These are phyloP conservation scores for Bombus sylvicola DNA, from an alignment of 1,140 invertebrate genomes.

Conservation along the genomic window DNA sequence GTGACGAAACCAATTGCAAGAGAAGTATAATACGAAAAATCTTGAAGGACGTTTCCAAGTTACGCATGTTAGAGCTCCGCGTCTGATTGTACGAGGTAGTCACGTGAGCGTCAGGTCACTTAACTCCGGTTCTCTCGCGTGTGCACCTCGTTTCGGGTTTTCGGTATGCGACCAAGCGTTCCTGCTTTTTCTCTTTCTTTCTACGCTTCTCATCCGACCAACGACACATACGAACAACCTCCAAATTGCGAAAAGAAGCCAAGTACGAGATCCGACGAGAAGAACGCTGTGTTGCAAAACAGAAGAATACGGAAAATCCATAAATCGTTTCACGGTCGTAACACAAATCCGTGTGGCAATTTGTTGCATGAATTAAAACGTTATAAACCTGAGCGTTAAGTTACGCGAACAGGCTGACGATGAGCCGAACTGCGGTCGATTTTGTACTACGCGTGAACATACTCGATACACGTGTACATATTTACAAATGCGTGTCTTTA, in stretches of 20 bases:
- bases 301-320: no score
- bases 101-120: conserved; percentile 63
- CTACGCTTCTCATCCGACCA: neutral
- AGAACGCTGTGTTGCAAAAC: no score
- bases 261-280: neutral
- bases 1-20: neutral
- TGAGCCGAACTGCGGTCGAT: no score
- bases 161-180: conserved; percentile 53
- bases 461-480: no score
- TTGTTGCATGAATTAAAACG: no score
- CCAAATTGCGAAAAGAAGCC: neutral
- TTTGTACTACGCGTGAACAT: no score
- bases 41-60: conserved; percentile 1
- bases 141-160: conserved; percentile 62
- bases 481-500: no score
- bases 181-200: conserved; percentile 11
- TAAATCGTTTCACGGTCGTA: no score
- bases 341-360: no score
- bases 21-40: neutral
- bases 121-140: conserved; percentile 59
- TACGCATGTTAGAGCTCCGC: conserved; percentile 34
- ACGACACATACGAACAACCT: neutral
- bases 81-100: conserved; percentile 60
- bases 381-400: no score
- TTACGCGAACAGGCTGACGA: no score